Evolutionary conservation across 2,797 vertebrate genomes (phyloP).

Genomic region (Alexandromys oeconomus): DNA sequence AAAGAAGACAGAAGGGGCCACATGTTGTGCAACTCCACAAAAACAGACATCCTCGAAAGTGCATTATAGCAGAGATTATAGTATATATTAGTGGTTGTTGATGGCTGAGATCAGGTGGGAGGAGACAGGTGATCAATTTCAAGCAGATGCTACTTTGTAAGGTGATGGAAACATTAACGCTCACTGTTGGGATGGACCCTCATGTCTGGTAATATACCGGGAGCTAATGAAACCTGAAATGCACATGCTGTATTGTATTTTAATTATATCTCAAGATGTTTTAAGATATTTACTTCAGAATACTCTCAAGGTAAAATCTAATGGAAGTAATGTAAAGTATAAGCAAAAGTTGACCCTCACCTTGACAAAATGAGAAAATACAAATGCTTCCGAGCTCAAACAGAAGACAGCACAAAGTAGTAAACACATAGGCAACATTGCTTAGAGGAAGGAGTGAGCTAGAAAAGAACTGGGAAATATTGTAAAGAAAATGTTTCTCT

Average conservation of each 20-base stretch:
- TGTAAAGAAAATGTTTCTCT: not conserved
- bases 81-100: not conserved
- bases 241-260: not conserved
- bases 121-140: no score
- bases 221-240: not conserved
- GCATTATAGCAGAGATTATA: not conserved
- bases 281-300: not conserved
- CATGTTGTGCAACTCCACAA: not conserved
- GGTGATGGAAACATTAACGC: not conserved
- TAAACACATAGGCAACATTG: rapidly evolving
- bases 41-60: not conserved
- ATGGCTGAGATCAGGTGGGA: no score
- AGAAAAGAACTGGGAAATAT: not conserved
- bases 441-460: not conserved
- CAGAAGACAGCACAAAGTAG: no score
- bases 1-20: not conserved
- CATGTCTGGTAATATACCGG: not conserved
- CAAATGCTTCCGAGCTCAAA: not conserved
- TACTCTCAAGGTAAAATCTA: not conserved
- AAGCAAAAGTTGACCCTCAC: not conserved
- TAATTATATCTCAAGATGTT: not conserved
- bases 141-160: not conserved
- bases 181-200: not conserved
- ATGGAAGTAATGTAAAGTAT: not conserved
- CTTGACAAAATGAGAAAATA: not conserved